phyloP scores from a whole-genome alignment of 2,113 vertebrate genomes.

The Menidia beryllina region DNA sequence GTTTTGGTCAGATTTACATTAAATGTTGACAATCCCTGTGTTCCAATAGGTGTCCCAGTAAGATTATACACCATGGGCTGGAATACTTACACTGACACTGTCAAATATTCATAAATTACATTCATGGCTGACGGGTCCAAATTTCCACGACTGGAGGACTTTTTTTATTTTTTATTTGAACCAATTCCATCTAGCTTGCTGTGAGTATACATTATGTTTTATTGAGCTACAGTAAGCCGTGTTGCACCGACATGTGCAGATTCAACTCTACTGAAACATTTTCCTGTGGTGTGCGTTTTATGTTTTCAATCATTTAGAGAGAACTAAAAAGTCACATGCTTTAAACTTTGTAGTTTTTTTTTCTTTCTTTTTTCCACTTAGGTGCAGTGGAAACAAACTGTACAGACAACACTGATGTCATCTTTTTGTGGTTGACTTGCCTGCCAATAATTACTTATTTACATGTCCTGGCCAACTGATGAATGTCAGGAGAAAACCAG shows the following conservation, averaged over 20 bases:
- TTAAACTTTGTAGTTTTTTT: background rate
- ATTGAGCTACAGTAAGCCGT: too few species aligned
- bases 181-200: background rate
- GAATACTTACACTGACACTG: background rate
- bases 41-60: background rate
- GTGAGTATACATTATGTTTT: background rate
- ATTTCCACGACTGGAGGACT: background rate
- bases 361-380: background rate
- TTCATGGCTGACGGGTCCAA: constrained; percentile 4
- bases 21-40: constrained; percentile 33
- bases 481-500: too few species aligned
- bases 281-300: too few species aligned
- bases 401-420: background rate
- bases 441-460: background rate
- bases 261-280: background rate
- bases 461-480: too few species aligned
- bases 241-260: too few species aligned
- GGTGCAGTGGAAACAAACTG: background rate
- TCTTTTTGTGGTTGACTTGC: background rate
- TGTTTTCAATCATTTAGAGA: too few species aligned
- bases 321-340: background rate
- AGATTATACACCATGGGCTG: background rate
- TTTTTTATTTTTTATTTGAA: background rate
- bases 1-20: too few species aligned
- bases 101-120: constrained; percentile 3